These are phyloP conservation scores for Dromiciops gliroides DNA, from an alignment of 2,113 vertebrate species.

Conservation along the genomic window DNA sequence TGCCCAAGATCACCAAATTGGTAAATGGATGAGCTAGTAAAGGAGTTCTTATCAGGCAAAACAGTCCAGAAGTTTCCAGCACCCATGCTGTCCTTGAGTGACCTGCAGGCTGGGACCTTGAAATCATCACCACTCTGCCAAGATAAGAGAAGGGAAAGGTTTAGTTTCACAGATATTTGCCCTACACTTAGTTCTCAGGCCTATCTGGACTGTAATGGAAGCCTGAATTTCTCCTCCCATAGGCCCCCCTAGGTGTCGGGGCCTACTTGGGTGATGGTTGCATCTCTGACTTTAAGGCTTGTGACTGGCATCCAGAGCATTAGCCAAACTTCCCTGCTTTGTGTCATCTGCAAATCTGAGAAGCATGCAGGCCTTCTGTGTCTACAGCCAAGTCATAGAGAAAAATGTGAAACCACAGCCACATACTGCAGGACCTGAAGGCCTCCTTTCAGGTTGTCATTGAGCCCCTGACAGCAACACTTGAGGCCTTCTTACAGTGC, in stretches of 20 bases:
- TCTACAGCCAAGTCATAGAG: not conserved
- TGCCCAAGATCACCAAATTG: not conserved
- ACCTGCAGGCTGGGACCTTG: not conserved
- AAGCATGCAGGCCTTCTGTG: not conserved
- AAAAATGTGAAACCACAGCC: not conserved
- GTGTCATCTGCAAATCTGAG: not conserved
- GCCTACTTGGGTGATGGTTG: not conserved
- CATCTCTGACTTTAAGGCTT: not conserved
- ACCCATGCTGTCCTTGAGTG: not conserved
- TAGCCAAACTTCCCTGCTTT: not conserved
- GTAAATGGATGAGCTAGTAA: not conserved
- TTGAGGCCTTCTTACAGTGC: not conserved
- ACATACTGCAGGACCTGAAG: not conserved
- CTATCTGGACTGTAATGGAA: not conserved
- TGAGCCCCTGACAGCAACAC: not conserved
- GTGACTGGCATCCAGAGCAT: not conserved
- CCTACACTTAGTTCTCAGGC: not conserved
- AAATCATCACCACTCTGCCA: not conserved
- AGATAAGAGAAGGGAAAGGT: not conserved
- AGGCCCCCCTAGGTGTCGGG: not conserved
- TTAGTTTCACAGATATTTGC: no score
- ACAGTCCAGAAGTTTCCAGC: not conserved
- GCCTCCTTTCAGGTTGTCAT: not conserved
- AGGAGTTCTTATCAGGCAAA: not conserved
- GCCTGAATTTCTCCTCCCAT: not conserved